These are phyloP conservation scores for Clarias magur DNA, from an alignment of 2,113 vertebrate genomes.

Conservation along the genomic window DNA sequence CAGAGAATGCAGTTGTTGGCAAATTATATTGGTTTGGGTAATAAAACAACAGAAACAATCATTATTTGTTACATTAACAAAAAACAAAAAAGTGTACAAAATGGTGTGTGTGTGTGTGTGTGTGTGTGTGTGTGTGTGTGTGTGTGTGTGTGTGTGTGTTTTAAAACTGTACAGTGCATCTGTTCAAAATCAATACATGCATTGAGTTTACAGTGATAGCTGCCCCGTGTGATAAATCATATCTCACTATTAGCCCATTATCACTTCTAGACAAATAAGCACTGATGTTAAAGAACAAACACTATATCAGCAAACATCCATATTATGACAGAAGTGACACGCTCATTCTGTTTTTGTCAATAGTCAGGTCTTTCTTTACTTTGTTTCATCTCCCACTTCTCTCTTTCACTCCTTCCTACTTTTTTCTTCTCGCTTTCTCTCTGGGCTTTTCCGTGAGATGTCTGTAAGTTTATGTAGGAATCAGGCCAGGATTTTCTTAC, in stretches of 20 bases:
- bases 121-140: neutral
- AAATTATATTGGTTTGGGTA: neutral
- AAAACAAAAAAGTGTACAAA: neutral
- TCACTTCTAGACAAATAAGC: neutral
- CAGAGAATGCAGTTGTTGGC: neutral
- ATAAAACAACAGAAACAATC: neutral
- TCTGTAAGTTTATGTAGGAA: constrained; percentile 93
- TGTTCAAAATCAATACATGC: constrained; percentile 3
- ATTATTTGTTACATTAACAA: neutral
- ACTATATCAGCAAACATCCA: neutral
- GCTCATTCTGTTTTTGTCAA: too few relatives aligned
- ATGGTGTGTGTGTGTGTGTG: neutral
- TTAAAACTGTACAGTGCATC: neutral
- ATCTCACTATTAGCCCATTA: neutral
- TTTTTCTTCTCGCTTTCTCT: constrained; percentile 59
- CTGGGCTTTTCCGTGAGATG: constrained; percentile 82
- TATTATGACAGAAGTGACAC: neutral
- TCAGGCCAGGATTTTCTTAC: constrained; percentile 80
- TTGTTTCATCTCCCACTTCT: constrained; percentile 32
- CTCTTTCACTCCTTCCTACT: constrained; percentile 45
- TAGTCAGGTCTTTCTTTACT: neutral
- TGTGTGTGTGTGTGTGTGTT: constrained; percentile 7
- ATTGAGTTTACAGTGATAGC: neutral
- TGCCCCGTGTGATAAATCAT: neutral
- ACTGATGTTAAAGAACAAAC: neutral